These are phyloP conservation scores for Eulithis prunata DNA, from an alignment of 2,888 invertebrate species.

Conservation along the genomic window DNA sequence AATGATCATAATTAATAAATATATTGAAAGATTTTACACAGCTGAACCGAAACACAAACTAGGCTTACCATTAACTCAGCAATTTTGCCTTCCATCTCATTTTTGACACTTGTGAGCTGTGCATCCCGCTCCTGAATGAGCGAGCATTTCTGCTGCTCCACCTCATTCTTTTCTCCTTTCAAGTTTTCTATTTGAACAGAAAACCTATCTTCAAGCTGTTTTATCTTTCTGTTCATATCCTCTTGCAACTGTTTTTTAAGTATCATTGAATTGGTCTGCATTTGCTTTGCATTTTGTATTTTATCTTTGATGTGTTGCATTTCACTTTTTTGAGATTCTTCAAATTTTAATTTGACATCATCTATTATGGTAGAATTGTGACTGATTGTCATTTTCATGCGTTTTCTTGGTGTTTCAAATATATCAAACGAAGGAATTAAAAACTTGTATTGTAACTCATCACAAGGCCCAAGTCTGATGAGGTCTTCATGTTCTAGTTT, in stretches of 20 bases:
- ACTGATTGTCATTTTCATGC: constrained; percentile 59
- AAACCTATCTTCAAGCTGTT: constrained; percentile 70
- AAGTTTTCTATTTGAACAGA: constrained; percentile 74
- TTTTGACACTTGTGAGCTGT: constrained; percentile 60
- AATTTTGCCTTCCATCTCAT: constrained; percentile 71
- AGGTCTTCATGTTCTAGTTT: constrained; percentile 63
- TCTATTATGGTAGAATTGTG: constrained; percentile 54
- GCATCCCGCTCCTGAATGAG: constrained; percentile 75
- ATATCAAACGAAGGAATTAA: constrained; percentile 45
- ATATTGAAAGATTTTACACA: too few species aligned
- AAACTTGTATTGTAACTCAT: constrained; percentile 72
- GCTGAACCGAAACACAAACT: too few species aligned
- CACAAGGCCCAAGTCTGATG: constrained; percentile 63
- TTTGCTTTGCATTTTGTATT: constrained; percentile 69
- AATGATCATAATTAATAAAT: too few species aligned
- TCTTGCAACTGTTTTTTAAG: constrained; percentile 73
- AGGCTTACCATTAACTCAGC: constrained; percentile 61
- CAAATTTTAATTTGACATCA: constrained; percentile 73
- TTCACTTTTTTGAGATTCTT: constrained; percentile 72
- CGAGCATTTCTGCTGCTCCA: constrained; percentile 71
- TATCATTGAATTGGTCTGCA: constrained; percentile 66
- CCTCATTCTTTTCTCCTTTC: constrained; percentile 76
- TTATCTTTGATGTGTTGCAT: constrained; percentile 74
- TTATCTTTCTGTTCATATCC: constrained; percentile 75
- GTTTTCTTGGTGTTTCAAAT: constrained; percentile 60